Conservation (phyloP, 1,140 invertebrate species). For the Bombyx mandarina region DNA sequence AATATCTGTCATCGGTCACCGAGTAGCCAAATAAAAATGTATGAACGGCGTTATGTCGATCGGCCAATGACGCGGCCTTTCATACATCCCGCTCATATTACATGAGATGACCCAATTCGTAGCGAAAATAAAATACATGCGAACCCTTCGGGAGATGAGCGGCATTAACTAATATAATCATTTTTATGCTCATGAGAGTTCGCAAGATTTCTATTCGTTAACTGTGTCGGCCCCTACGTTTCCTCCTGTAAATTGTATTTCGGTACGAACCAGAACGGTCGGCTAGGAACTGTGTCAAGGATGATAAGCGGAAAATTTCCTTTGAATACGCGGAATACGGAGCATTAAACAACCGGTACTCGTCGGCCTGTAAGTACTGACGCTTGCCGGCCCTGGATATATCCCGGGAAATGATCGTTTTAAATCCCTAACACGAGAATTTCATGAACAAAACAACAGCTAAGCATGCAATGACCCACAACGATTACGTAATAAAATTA, state of each 20-base stretch:
- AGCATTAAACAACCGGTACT: constrained; percentile 10
- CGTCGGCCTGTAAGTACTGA: constrained; percentile 1
- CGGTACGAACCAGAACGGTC: constrained; percentile 7
- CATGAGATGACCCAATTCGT: constrained; percentile 46
- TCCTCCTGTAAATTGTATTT: constrained; percentile 1
- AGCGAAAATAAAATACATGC: constrained; percentile 18
- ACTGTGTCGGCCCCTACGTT: background rate
- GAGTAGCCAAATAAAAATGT: constrained; percentile 59
- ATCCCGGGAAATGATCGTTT: constrained; percentile 6
- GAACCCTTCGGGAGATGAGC: too few species aligned
- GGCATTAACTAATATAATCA: too few species aligned
- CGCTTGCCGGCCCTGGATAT: background rate
- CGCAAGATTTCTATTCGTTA: background rate
- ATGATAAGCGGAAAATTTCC: constrained; percentile 53
- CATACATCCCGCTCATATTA: constrained; percentile 35
- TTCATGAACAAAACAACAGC: constrained; percentile 4
- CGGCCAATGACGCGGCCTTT: constrained; percentile 27
- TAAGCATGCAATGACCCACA: too few species aligned
- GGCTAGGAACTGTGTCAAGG: constrained; percentile 39
- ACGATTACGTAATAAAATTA: too few species aligned
- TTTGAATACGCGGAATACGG: constrained; percentile 32
- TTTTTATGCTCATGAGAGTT: background rate
- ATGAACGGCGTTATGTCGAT: constrained; percentile 34
- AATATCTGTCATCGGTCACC: constrained; percentile 55
- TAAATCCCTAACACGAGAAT: constrained; percentile 6